phyloP scores from a whole-genome alignment of 2,113 vertebrate species.

The Alouatta palliata region DNA sequence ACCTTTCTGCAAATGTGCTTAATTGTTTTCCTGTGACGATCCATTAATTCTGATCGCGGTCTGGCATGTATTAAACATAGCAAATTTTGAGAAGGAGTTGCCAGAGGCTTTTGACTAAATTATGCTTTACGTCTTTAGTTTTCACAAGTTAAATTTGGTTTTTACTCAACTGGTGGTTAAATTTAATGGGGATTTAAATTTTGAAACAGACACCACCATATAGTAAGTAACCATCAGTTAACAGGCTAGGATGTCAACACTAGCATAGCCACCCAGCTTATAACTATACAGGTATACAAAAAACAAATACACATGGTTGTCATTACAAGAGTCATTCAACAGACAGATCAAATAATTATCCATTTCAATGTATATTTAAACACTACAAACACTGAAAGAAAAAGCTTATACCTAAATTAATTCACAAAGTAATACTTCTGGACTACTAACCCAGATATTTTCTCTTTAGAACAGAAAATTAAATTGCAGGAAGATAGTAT shows the following conservation, averaged over 20 bases:
- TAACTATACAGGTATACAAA: not conserved
- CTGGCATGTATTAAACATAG: no score
- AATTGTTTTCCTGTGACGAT: not conserved
- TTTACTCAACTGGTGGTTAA: not conserved
- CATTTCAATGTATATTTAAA: not conserved
- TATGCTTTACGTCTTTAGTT: not conserved
- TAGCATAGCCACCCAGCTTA: not conserved
- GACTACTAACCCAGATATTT: not conserved
- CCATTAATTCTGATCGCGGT: not conserved
- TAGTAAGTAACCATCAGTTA: not conserved
- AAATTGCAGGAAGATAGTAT: not conserved
- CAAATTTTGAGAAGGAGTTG: not conserved
- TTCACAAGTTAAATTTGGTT: not conserved
- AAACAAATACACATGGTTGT: not conserved
- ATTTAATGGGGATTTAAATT: not conserved
- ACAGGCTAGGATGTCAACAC: not conserved
- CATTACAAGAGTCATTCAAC: not conserved
- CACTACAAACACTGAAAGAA: not conserved
- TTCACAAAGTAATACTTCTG: not conserved
- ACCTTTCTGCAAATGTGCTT: not conserved
- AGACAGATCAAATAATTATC: not conserved
- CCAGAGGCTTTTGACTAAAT: not conserved
- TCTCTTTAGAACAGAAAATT: not conserved
- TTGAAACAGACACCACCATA: not conserved
- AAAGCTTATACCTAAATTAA: not conserved